phyloP scores from a whole-genome alignment of 2,888 invertebrate species.

The Plebejus argus region DNA sequence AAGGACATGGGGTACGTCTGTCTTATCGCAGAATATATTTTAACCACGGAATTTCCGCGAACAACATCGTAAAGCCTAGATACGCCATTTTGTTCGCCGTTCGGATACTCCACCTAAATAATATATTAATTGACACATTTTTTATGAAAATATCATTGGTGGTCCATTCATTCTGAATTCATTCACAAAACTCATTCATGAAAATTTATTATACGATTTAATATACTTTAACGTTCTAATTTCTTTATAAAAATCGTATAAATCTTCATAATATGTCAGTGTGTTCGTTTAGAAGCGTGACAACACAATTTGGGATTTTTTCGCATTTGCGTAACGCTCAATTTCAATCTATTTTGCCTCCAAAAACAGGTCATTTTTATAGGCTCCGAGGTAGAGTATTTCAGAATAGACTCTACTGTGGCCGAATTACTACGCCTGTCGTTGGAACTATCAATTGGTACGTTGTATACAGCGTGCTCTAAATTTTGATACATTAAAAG shows the following conservation, averaged over 20 bases:
- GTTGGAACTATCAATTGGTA: not conserved
- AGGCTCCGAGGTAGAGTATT: not conserved
- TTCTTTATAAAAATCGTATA: conserved; percentile 69
- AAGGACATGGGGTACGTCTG: no score
- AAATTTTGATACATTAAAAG: not conserved
- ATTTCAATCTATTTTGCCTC: not conserved
- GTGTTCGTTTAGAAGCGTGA: conserved; percentile 51
- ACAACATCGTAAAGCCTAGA: not conserved
- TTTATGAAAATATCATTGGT: conserved; percentile 6
- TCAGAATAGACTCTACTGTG: not conserved
- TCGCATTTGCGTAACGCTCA: conserved; percentile 1
- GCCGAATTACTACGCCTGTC: conserved; percentile 25
- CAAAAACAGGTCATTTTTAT: not conserved
- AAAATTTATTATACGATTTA: conserved; percentile 31
- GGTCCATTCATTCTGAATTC: conserved; percentile 19
- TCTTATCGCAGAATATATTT: no score
- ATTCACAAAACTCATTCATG: conserved; percentile 31
- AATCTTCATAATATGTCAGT: conserved; percentile 57
- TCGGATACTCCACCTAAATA: not conserved
- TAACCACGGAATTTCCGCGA: not conserved
- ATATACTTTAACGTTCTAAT: conserved; percentile 46
- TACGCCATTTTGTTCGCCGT: not conserved
- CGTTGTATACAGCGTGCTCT: not conserved
- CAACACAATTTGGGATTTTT: conserved; percentile 55
- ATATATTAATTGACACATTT: conserved; percentile 4